Base-by-base conservation (phyloP, 2,797 vertebrate genomes). In the Pterois miles region DNA sequence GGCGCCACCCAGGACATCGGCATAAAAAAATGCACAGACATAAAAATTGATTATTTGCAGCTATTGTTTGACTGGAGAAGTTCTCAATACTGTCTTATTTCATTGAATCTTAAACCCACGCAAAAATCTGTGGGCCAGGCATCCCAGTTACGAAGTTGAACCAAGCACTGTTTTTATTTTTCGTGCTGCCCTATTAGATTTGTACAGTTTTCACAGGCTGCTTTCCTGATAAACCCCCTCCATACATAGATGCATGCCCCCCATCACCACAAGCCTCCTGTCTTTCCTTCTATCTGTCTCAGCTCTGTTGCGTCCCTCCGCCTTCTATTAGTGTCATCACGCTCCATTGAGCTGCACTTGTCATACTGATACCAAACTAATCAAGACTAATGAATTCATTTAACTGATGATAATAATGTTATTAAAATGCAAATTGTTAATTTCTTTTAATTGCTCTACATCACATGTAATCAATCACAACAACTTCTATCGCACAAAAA, bases 371-470 rank as follows among this genome's bases (percentile, higher is more conserved):
- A 95, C 83, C 78, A 92, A 95, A 94, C 93, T 97, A 99, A 98
- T 97, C 96, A 96, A 97, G 97, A 98, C 96, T 97, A 98, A 99
- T 98, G 95, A 95, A 96, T 96, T 96, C 59, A 96, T 97, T 96
- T 97, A 96, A 94, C 94, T 96, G 95, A 96, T 94, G 95, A 96
- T 96, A 97, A 97, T 95, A 96, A 96, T 95, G 96, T 96, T 96
- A 98, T 98, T 98, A 98, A 99, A 97, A 99, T 98, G 97, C 96
- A 98, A 99, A 98, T 97, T 92, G 93, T 95, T 97, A 94, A 93
- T 96, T 97, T 95, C 95, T 96, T 93, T 92, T 97, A 97, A 98
- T 98, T 97, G 94, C 96, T 96, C 93, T 91, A 95, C 96, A 97
- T 96, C 95, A 95, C 90, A 96, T 96, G 86, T 89, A 95, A 97